Percentiles rank a stretch among this genome's conserved stretches.
Evolutionary conservation across 92 coral and sea anemone species (phyloP).

Genomic region (Galaxea fascicularis): DNA sequence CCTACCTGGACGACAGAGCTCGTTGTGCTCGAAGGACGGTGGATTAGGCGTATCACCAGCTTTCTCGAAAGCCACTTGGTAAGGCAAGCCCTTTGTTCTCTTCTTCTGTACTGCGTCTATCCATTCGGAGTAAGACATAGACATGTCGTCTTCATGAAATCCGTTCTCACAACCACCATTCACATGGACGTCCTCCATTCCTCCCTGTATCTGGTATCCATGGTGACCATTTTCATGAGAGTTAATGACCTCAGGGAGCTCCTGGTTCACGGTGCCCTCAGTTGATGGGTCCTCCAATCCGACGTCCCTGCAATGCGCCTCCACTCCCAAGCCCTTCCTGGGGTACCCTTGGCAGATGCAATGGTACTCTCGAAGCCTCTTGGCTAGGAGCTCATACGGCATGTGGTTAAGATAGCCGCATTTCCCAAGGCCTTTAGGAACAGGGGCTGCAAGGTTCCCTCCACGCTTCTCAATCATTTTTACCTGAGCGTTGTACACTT

Average conservation of each 20-base stretch:
- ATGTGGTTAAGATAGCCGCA: conserved; percentile 70
- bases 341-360: conserved; percentile 67
- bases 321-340: conserved; percentile 68
- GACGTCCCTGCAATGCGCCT: conserved; percentile 76
- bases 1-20: conserved; percentile 51
- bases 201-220: neutral
- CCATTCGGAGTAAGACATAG: conserved; percentile 55
- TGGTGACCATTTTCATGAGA: conserved; percentile 20
- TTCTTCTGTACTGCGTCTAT: conserved; percentile 46
- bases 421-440: conserved; percentile 75
- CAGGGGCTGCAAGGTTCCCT: conserved; percentile 77
- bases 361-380: conserved; percentile 61
- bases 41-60: conserved; percentile 54
- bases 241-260: conserved; percentile 38
- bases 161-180: neutral
- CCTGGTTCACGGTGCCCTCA: conserved; percentile 40
- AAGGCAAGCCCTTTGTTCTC: conserved; percentile 13
- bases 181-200: neutral
- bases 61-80: conserved; percentile 20
- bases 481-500: conserved; percentile 43
- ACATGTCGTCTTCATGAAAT: neutral
- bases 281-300: conserved; percentile 73
- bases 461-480: conserved; percentile 68
- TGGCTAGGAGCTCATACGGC: conserved; percentile 59
- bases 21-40: conserved; percentile 42